Percentiles rank a stretch among this genome's conserved stretches.
phyloP scores from a whole-genome alignment of 2,888 invertebrate genomes.

The Leptinotarsa tumamoca region DNA sequence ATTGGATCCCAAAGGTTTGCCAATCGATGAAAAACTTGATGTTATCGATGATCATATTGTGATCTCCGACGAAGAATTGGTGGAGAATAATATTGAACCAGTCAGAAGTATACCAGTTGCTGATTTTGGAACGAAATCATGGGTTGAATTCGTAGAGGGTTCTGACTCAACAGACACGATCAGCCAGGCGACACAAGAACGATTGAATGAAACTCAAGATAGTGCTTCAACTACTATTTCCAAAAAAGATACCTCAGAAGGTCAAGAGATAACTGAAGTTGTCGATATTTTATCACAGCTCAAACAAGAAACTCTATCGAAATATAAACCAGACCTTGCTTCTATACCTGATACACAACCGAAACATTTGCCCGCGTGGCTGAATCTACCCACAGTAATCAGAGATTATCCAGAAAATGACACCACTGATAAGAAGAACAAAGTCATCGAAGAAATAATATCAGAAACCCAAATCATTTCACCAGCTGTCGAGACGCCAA shows the following conservation, averaged over 20 bases:
- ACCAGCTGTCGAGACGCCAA: not conserved
- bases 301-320: conserved; percentile 50
- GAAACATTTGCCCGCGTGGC: conserved; percentile 23
- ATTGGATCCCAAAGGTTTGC: not conserved
- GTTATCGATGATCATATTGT: conserved; percentile 38
- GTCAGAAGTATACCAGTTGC: conserved; percentile 28
- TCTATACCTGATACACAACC: conserved; percentile 36
- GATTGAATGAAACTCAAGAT: not conserved
- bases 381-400: conserved; percentile 5
- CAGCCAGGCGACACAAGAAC: conserved; percentile 11
- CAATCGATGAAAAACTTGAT: conserved; percentile 27
- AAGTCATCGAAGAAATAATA: not conserved
- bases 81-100: conserved; percentile 38
- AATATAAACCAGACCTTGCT: conserved; percentile 48
- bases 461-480: not conserved
- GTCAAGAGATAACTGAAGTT: conserved; percentile 13
- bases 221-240: not conserved
- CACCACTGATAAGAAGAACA: not conserved
- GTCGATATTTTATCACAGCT: conserved; percentile 45
- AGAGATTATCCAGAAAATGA: not conserved
- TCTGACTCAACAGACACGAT: not conserved
- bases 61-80: conserved; percentile 46
- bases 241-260: not conserved
- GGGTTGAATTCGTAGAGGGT: conserved; percentile 13
- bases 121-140: conserved; percentile 13